phyloP scores from a whole-genome alignment of 2,113 vertebrate species.

The Holacanthus passer region DNA sequence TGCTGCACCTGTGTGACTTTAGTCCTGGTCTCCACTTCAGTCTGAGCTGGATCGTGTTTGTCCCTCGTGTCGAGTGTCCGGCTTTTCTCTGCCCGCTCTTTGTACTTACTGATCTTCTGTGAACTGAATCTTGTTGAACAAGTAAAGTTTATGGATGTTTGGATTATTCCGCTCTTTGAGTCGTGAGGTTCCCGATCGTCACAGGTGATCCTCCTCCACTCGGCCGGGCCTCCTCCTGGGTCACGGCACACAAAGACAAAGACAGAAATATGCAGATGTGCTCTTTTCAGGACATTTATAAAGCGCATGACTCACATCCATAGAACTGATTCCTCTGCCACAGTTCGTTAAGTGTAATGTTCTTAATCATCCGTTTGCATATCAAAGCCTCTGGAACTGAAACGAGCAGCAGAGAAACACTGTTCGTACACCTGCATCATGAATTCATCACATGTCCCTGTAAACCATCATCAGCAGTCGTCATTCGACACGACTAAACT shows the following conservation, averaged over 20 bases:
- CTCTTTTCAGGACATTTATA: neutral
- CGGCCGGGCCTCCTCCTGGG: neutral
- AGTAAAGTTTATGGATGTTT: too few relatives aligned
- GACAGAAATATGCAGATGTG: neutral
- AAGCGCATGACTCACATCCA: neutral
- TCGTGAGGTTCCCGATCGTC: too few relatives aligned
- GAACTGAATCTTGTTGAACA: too few relatives aligned
- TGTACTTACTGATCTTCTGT: too few relatives aligned
- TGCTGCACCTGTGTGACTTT: too few relatives aligned
- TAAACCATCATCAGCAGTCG: neutral
- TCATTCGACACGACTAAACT: too few relatives aligned
- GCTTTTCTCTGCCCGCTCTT: too few relatives aligned
- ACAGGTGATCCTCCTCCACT: too few relatives aligned
- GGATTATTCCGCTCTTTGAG: too few relatives aligned
- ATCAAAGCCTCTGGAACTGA: neutral
- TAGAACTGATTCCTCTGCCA: neutral
- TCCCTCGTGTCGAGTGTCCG: too few relatives aligned
- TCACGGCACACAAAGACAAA: neutral
- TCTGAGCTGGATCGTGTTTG: too few relatives aligned
- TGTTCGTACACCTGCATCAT: neutral
- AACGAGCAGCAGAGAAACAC: neutral
- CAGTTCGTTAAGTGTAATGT: neutral
- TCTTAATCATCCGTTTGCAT: neutral
- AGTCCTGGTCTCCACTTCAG: too few relatives aligned
- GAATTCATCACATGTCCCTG: neutral